Evolutionary conservation across 2,888 invertebrate genomes (phyloP), one percentile per base, ranked within the genome.

Genomic region (Rhorus exstirpatorius): DNA sequence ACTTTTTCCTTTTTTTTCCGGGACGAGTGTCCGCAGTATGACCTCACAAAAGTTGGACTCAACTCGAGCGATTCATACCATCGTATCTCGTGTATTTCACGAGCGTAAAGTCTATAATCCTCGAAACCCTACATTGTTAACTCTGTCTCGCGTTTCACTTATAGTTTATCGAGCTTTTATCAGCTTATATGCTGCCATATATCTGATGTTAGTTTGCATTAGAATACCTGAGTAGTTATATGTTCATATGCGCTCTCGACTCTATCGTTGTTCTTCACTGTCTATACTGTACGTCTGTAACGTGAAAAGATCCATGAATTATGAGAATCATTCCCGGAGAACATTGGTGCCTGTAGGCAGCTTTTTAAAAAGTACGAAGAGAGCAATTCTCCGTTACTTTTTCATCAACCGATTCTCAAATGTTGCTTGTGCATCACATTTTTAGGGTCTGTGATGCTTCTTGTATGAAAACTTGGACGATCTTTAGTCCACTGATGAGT

Each of bases 71-170:
- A n/a, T n/a, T n/a, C n/a, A n/a, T n/a, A n/a, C 31, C 31, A 31
- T 31, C 6, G 6, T 31, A 31, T 31, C 1, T 46, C 19, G 24
- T 55, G 55, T 70, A 46, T 76, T 60, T 58, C 58, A 61, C 49
- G 49, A 17, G 49, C 14, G 51, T 71, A 51, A 38, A 46, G 51
- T 63, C 24, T 70, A 55, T 81, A 81, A 81, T 81, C 76, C 76
- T 35, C 58, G 75, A 76, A 81, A 63, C 76, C 71, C 76, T 58
- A 38, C 71, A 58, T 71, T 41, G 70, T 81, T 81, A 71, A 76
- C 65, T 80, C 75, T 49, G 75, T 55, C 53, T 80, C 75, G 63
- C 49, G 63, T 80, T 80, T 70, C 75, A 65, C 80, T 80, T 76
- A 60, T 46, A 76, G 70, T 76, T 75, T 76, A 68, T 70, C 75